These are phyloP conservation scores for Anthopleura xanthogrammica DNA, from an alignment of 92 coral and sea anemone genomes.

Conservation along the genomic window DNA sequence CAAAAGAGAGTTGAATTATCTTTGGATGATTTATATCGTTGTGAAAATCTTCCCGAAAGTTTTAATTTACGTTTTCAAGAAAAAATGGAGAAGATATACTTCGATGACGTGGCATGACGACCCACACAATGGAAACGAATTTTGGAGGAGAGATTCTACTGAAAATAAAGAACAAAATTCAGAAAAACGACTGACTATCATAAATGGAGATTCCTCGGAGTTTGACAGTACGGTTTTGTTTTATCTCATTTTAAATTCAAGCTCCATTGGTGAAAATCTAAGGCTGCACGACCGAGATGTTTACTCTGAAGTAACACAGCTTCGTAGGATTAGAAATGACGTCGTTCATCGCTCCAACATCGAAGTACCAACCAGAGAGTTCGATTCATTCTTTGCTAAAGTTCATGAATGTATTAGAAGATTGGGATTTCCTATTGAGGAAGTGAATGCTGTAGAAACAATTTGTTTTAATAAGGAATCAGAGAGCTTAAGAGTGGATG, in stretches of 20 bases:
- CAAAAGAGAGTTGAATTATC: slow-evolving; percentile 35
- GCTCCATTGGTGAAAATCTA: slow-evolving; percentile 23
- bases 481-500: slow-evolving; percentile 13
- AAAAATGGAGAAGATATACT: slow-evolving; percentile 17
- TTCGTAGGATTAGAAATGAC: slow-evolving; percentile 35
- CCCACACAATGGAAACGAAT: slow-evolving; percentile 15
- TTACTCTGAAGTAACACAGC: slow-evolving; percentile 12
- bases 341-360: slow-evolving; percentile 26
- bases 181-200: slow-evolving; percentile 22
- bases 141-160: slow-evolving; percentile 17
- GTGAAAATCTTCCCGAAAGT: slow-evolving; percentile 25
- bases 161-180: slow-evolving; percentile 20
- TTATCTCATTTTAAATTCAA: slow-evolving; percentile 31
- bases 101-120: slow-evolving; percentile 31
- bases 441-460: slow-evolving; percentile 12
- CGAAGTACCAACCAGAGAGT: slow-evolving; percentile 32
- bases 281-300: neutral
- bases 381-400: neutral
- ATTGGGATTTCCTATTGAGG: slow-evolving; percentile 13
- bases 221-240: slow-evolving; percentile 36
- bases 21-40: slow-evolving; percentile 38
- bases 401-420: neutral
- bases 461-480: slow-evolving; percentile 18
- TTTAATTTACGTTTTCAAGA: slow-evolving; percentile 35
- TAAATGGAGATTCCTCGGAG: slow-evolving; percentile 17